Percentiles rank a stretch among this genome's conserved stretches.
phyloP scores from a whole-genome alignment of 2,888 invertebrate genomes.

The Hybos culiciformis region DNA sequence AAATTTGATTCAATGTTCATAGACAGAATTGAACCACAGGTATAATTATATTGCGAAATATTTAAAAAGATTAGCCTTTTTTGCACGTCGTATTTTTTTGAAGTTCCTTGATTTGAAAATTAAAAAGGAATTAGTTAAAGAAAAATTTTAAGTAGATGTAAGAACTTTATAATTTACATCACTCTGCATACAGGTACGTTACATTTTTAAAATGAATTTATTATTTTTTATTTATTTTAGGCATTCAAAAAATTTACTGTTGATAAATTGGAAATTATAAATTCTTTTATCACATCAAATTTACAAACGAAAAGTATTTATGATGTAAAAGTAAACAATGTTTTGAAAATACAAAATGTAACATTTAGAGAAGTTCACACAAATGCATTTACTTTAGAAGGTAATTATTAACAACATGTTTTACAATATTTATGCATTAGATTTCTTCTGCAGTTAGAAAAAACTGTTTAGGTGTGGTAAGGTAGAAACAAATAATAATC shows the following conservation, averaged over 20 bases:
- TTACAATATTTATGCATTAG: not conserved
- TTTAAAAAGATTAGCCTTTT: too few relatives aligned
- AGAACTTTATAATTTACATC: not conserved
- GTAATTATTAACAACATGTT: constrained; percentile 17
- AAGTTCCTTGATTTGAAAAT: constrained; percentile 20
- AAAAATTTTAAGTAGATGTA: not conserved
- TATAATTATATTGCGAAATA: not conserved
- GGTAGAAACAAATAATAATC: too few relatives aligned
- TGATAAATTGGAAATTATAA: constrained; percentile 47
- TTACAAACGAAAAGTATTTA: constrained; percentile 60
- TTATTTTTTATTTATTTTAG: constrained; percentile 25
- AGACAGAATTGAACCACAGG: constrained; percentile 41
- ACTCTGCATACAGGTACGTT: not conserved
- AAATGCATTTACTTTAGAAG: constrained; percentile 47
- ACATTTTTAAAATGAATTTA: not conserved
- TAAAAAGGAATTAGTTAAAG: too few relatives aligned
- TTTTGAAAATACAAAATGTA: constrained; percentile 52
- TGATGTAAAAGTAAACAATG: constrained; percentile 54
- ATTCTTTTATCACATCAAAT: constrained; percentile 42
- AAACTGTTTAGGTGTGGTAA: too few relatives aligned
- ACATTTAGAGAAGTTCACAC: constrained; percentile 49
- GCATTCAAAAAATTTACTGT: constrained; percentile 69
- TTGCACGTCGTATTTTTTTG: not conserved
- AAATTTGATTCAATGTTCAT: constrained; percentile 47
- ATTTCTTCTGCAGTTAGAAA: too few relatives aligned